These are phyloP conservation scores for Cranoglanis bouderius DNA, from an alignment of 2,113 vertebrate species.

Conservation along the genomic window DNA sequence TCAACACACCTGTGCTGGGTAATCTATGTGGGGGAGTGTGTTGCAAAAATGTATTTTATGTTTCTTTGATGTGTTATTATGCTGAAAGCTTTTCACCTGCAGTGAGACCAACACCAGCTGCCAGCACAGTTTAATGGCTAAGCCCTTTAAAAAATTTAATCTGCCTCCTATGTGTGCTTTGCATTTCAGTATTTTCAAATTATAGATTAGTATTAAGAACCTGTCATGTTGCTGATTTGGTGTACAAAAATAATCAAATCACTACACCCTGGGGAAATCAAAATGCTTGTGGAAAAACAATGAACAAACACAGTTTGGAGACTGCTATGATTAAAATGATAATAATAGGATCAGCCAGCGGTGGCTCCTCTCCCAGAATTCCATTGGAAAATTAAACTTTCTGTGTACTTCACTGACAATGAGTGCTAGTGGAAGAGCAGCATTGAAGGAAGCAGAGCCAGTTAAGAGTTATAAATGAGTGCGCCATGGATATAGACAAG, in stretches of 20 bases:
- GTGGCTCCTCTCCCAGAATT: constrained; percentile 31
- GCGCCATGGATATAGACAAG: not conserved
- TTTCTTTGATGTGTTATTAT: constrained; percentile 19
- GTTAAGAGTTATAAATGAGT: constrained; percentile 35
- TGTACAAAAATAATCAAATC: constrained; percentile 20
- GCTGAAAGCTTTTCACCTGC: constrained; percentile 16
- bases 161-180: not conserved
- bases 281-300: constrained; percentile 24
- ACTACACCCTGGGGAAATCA: constrained; percentile 24
- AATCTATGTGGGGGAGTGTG: not conserved
- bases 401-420: not conserved
- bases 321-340: constrained; percentile 35
- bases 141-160: not conserved
- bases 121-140: constrained; percentile 11
- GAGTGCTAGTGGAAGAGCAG: not conserved
- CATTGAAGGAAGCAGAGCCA: constrained; percentile 8
- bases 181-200: constrained; percentile 13
- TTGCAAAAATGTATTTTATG: not conserved
- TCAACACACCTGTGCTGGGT: not conserved
- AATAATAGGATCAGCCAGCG: constrained; percentile 38
- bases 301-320: constrained; percentile 20
- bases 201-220: constrained; percentile 24
- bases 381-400: constrained; percentile 50
- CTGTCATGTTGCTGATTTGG: constrained; percentile 22
- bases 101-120: not conserved